phyloP scores from a whole-genome alignment of 2,888 invertebrate species.

The Pomacea canaliculata region DNA sequence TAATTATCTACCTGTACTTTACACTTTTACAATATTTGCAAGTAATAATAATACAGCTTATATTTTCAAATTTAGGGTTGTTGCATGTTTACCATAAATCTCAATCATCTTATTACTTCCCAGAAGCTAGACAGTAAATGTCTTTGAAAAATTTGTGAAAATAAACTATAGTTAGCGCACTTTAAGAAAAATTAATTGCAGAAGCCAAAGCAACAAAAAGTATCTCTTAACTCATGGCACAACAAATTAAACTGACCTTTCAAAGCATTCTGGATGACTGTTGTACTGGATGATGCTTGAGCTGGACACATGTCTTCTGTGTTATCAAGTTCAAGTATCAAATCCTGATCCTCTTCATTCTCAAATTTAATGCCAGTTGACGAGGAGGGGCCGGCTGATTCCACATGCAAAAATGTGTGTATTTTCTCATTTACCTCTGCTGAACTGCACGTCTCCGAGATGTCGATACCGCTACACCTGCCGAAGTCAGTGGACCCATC shows the following conservation, averaged over 20 bases:
- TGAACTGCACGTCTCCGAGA: not conserved
- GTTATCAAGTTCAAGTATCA: not conserved
- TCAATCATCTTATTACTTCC: too few relatives aligned
- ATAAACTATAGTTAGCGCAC: too few relatives aligned
- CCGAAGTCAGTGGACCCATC: not conserved
- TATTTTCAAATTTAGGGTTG: too few relatives aligned
- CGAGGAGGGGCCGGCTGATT: constrained; percentile 5
- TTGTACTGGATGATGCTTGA: not conserved
- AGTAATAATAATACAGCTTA: too few relatives aligned
- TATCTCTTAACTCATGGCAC: too few relatives aligned
- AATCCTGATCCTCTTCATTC: not conserved
- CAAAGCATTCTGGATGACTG: not conserved
- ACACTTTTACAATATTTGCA: too few relatives aligned
- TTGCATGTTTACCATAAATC: too few relatives aligned
- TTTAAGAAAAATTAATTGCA: too few relatives aligned
- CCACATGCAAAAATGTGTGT: constrained; percentile 5
- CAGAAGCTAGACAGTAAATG: too few relatives aligned
- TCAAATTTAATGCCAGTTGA: not conserved
- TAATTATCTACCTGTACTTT: too few relatives aligned
- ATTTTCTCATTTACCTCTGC: constrained; percentile 6
- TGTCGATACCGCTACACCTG: not conserved
- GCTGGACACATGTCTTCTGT: constrained; percentile 6
- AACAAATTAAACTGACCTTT: constrained; percentile 6
- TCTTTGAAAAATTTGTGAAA: too few relatives aligned
- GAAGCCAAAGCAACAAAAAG: too few relatives aligned